phyloP scores from a whole-genome alignment of 2,888 invertebrate species.

The Tenodera sinensis region DNA sequence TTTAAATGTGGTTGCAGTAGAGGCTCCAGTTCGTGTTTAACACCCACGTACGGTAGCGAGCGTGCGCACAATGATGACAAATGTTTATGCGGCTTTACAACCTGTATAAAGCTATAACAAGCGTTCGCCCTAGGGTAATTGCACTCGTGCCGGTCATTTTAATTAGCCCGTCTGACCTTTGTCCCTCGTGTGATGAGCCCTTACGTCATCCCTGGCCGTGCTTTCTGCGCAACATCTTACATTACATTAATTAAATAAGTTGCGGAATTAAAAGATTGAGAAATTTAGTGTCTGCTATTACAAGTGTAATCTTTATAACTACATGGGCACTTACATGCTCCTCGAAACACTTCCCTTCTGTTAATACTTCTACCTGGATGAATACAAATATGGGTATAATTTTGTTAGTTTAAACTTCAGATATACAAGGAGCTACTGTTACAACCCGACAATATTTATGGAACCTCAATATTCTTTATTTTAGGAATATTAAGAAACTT shows the following conservation, averaged over 20 bases:
- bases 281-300: neutral
- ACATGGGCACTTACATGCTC: too few relatives aligned
- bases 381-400: too few relatives aligned
- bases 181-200: neutral
- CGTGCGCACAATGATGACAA: neutral
- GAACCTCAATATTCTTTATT: too few relatives aligned
- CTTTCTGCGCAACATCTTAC: neutral
- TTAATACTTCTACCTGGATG: too few relatives aligned
- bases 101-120: neutral
- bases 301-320: neutral
- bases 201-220: neutral
- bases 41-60: neutral
- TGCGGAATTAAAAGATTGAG: neutral
- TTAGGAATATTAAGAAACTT: too few relatives aligned
- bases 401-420: too few relatives aligned
- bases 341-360: too few relatives aligned
- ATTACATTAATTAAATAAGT: neutral
- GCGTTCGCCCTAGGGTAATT: neutral
- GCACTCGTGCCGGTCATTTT: neutral
- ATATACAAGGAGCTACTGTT: too few relatives aligned
- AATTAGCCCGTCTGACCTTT: neutral
- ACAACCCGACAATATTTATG: too few relatives aligned
- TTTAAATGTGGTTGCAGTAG: neutral
- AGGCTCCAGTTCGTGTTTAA: neutral
- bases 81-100: neutral